A percentile compares a stretch with the other conserved stretches of the same genome.
These are phyloP conservation scores for Glyptemys insculpta DNA, from an alignment of 2,797 vertebrate species.

Conservation along the genomic window DNA sequence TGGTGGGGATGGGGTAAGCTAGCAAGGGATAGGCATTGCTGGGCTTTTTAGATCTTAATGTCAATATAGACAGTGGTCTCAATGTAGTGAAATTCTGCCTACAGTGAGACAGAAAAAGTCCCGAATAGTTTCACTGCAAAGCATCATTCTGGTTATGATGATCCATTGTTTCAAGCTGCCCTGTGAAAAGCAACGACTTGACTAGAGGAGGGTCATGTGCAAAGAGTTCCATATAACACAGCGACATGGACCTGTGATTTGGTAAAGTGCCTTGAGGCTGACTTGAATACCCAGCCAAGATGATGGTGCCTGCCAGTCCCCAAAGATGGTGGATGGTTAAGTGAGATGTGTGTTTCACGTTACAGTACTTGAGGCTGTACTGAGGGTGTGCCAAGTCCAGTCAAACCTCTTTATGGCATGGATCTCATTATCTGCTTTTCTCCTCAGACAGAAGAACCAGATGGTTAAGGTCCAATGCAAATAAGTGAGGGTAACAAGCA, in stretches of 20 bases:
- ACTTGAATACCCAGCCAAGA: neutral
- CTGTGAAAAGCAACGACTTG: neutral
- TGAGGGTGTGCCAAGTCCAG: neutral
- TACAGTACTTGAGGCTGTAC: neutral
- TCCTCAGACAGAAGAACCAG: neutral
- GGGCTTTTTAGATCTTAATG: neutral
- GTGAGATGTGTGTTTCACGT: neutral
- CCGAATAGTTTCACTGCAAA: neutral
- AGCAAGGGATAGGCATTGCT: neutral
- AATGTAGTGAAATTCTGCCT: rapidly evolving
- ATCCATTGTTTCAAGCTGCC: neutral
- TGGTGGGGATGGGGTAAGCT: neutral
- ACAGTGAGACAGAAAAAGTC: neutral
- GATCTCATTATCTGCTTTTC: neutral
- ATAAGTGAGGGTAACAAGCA: neutral
- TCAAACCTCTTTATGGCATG: neutral
- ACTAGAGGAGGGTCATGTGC: neutral
- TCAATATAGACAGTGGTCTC: neutral
- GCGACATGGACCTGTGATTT: neutral
- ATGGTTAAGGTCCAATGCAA: neutral
- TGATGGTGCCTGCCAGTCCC: neutral
- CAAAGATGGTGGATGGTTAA: neutral
- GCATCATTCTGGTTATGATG: neutral
- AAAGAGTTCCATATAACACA: neutral
- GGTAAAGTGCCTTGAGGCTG: neutral